Evolutionary conservation across 2,888 invertebrate species (phyloP).

Genomic region (Oxytorus armatus): DNA sequence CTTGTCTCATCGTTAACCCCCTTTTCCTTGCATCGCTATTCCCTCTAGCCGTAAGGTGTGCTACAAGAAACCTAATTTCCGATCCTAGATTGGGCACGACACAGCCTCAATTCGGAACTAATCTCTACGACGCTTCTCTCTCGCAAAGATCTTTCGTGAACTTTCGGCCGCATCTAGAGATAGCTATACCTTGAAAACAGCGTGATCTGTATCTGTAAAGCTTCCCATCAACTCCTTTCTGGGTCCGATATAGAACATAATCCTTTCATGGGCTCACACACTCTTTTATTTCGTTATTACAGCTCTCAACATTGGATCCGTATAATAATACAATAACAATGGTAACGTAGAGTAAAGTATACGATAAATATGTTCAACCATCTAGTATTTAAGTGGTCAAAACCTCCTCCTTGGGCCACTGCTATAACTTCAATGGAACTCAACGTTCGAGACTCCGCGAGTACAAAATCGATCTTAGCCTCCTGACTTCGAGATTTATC

Average conservation of each 20-base stretch:
- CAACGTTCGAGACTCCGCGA: conserved; percentile 12
- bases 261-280: background rate
- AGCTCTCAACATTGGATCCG: conserved; percentile 46
- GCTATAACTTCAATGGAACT: conserved; percentile 12
- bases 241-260: too few relatives aligned
- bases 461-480: background rate
- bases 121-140: conserved; percentile 30
- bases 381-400: conserved; percentile 43
- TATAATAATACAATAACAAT: conserved; percentile 2
- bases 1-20: conserved; percentile 26
- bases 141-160: conserved; percentile 22
- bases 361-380: background rate
- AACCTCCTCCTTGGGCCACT: conserved; percentile 63
- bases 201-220: too few relatives aligned
- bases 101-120: conserved; percentile 26
- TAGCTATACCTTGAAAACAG: too few relatives aligned
- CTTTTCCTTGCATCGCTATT: conserved; percentile 36
- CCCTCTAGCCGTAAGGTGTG: conserved; percentile 49
- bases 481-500: background rate
- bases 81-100: conserved; percentile 70
- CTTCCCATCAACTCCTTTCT: too few relatives aligned
- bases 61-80: conserved; percentile 72
- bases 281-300: background rate
- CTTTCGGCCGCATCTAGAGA: background rate
- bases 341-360: background rate